Conservation (phyloP, 1,140 invertebrate genomes). For the Danaus melanippus region DNA sequence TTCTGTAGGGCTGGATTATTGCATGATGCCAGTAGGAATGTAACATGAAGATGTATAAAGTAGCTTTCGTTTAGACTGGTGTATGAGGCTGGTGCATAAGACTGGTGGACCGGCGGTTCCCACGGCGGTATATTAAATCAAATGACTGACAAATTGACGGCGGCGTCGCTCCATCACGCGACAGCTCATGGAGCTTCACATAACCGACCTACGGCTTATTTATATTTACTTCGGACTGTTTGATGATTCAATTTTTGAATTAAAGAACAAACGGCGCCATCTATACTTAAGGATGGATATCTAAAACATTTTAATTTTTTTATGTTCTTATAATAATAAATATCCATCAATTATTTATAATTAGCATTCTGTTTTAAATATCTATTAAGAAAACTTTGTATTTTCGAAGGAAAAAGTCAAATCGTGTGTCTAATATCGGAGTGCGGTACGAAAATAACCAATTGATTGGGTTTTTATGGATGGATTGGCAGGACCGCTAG, state of each 20-base stretch:
- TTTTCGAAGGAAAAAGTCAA: constrained; percentile 40
- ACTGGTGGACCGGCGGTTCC: constrained; percentile 14
- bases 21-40: no score
- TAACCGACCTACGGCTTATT: no score
- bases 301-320: no score
- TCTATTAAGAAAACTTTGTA: constrained; percentile 27
- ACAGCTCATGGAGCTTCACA: not conserved
- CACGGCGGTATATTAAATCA: constrained; percentile 30
- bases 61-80: no score
- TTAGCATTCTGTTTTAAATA: constrained; percentile 8
- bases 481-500: constrained; percentile 48
- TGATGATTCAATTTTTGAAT: no score
- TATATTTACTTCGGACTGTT: no score
- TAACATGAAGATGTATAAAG: no score
- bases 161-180: constrained; percentile 5
- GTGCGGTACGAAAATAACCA: constrained; percentile 50
- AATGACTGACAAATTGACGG: constrained; percentile 29
- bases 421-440: constrained; percentile 55
- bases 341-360: no score
- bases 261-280: no score
- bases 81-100: not conserved
- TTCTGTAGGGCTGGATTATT: no score
- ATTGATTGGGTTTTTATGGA: constrained; percentile 62
- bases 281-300: no score
- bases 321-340: no score